Conservation (phyloP, 2,888 invertebrate species). For the Chloroclystis v-ata region DNA sequence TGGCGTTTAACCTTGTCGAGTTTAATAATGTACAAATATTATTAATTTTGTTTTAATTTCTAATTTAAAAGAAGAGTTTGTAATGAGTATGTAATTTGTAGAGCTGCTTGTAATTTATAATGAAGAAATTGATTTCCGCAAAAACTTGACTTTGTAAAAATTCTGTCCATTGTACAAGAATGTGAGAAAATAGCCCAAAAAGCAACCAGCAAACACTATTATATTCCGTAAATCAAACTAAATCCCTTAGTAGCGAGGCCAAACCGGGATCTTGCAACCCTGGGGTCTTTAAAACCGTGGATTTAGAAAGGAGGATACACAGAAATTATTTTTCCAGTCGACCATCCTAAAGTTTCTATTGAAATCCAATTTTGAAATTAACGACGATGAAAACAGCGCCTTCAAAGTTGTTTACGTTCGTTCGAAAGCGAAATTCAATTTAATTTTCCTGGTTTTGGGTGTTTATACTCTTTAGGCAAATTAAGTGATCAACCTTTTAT, state of each 20-base stretch:
- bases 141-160: too few species aligned
- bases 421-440: neutral
- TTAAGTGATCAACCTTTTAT: neutral
- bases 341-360: slow-evolving; percentile 13
- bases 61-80: too few species aligned
- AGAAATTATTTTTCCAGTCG: slow-evolving; percentile 37
- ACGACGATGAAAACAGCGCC: neutral
- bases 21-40: too few species aligned
- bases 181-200: too few species aligned
- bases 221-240: slow-evolving; percentile 50
- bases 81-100: too few species aligned
- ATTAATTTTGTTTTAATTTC: too few species aligned
- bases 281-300: slow-evolving; percentile 38
- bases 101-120: too few species aligned
- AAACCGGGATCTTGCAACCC: slow-evolving; percentile 36
- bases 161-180: too few species aligned
- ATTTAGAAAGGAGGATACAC: slow-evolving; percentile 39
- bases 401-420: neutral
- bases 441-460: neutral
- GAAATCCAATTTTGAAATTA: slow-evolving; percentile 8
- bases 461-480: neutral
- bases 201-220: slow-evolving; percentile 32
- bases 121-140: too few species aligned
- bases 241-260: slow-evolving; percentile 46
- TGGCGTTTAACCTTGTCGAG: too few species aligned